Base-by-base conservation (phyloP, 1,140 invertebrate genomes). In the Nasonia vitripennis region DNA sequence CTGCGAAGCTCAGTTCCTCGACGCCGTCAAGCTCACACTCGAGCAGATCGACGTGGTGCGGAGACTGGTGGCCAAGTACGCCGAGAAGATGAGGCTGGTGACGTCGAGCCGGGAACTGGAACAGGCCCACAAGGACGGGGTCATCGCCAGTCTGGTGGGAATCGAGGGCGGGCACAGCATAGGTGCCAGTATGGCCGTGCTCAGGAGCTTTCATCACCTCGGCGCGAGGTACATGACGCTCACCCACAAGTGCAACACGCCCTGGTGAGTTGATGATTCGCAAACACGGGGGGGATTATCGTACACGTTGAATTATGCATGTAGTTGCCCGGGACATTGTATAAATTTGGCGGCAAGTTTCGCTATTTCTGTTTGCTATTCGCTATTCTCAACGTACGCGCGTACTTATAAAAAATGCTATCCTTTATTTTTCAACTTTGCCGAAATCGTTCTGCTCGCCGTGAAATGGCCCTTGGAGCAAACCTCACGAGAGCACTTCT, bases 121-220 rank as follows among this genome's bases (percentile, higher is more conserved):
- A 37, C 85, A 86, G 31, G 85, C 85, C 17, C 85, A 86, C 37
- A 48, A 10, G 92, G 94, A 94, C 5, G 96, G 0, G 95, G 23
- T 96, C 83, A 96, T 98, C 71, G 97, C 96, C 9, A 98, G 97
- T 86, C 93, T 98, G 83, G 96, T 98, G 55, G 97, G 97, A 1
- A 95, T 98, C 51, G 96, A 98, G 93, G 96, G 98, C 68, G 97
- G 97, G 2, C 97, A 98, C 91, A 96, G 96, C 31, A 96, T 98
- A 67, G 97, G 96, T 34, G 97, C 96, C 88, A 97, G 96, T 37
- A 94, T 98, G 86, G 96, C 96, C 11, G 95, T 97, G 1, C 93
- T 98, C 9, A 93, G 97, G 31, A 96, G 96, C 92, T 97, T 97
- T 90, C 97, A 98, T 91, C 95, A 96, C 67, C 94, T 98, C 11